Evolutionary conservation across 2,113 vertebrate species (phyloP).

Genomic region (Lutjanus erythropterus): DNA sequence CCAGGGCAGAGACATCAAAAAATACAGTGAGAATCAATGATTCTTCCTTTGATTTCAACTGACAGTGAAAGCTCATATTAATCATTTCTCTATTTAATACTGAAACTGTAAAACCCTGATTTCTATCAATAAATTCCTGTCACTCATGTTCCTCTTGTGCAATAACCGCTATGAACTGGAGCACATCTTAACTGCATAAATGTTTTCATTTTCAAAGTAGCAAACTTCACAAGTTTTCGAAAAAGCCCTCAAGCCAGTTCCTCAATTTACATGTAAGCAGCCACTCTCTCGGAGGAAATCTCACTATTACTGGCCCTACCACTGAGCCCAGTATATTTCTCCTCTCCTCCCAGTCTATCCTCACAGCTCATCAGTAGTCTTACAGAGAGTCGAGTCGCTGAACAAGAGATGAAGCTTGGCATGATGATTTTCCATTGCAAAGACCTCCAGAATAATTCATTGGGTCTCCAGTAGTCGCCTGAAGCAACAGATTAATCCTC

Average conservation of each 20-base stretch:
- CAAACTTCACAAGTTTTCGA: neutral
- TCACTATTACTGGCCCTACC: neutral
- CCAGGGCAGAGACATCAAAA: no score
- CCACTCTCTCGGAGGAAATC: neutral
- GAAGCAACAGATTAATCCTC: slow-evolving; percentile 57
- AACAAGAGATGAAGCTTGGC: slow-evolving; percentile 50
- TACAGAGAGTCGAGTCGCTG: slow-evolving; percentile 22
- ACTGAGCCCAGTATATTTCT: slow-evolving; percentile 16
- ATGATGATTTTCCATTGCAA: slow-evolving; percentile 41
- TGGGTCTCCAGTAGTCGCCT: slow-evolving; percentile 25
- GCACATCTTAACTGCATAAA: neutral
- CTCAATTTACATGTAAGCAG: slow-evolving; percentile 8
- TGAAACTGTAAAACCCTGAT: no score
- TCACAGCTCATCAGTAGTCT: slow-evolving; percentile 43
- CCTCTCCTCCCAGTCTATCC: slow-evolving; percentile 17
- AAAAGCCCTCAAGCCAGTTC: slow-evolving; percentile 12
- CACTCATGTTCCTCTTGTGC: neutral
- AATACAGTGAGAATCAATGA: no score
- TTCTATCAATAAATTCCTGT: neutral
- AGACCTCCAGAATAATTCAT: slow-evolving; percentile 55
- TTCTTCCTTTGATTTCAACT: no score
- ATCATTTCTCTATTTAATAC: no score
- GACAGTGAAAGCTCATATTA: no score
- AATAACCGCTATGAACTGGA: neutral
- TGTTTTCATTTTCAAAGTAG: slow-evolving; percentile 12